Conservation (phyloP, 2,113 vertebrate species). For the Periophthalmodon schlosseri region DNA sequence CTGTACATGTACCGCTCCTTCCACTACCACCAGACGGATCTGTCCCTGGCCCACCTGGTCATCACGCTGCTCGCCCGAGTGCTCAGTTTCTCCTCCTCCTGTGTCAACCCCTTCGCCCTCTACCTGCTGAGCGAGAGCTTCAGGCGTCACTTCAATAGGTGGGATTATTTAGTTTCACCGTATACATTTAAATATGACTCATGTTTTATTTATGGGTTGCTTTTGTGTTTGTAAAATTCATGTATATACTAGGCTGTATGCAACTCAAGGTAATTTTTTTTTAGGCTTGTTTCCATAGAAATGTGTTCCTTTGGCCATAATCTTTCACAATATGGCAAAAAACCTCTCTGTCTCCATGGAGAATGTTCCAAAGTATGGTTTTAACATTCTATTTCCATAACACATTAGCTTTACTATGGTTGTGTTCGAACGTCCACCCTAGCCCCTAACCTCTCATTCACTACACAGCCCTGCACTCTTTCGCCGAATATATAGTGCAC, state of each 20-base stretch:
- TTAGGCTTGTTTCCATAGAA: too few relatives aligned
- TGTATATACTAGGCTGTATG: neutral
- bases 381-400: too few relatives aligned
- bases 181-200: neutral
- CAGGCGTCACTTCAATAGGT: constrained; percentile 88
- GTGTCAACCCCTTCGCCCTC: constrained; percentile 92
- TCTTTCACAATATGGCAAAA: too few relatives aligned
- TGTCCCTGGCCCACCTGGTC: constrained; percentile 85
- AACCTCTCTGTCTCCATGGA: too few relatives aligned
- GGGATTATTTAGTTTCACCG: neutral
- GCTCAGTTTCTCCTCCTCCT: constrained; percentile 92
- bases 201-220: neutral
- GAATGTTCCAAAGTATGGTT: too few relatives aligned
- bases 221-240: neutral
- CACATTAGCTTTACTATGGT: too few relatives aligned
- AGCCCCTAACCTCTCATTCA: too few relatives aligned
- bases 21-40: constrained; percentile 84
- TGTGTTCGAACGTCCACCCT: too few relatives aligned
- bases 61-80: constrained; percentile 86
- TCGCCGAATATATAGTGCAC: too few relatives aligned
- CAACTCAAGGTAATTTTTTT: neutral
- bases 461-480: too few relatives aligned
- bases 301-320: too few relatives aligned
- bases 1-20: constrained; percentile 95
- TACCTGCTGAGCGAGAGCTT: constrained; percentile 94